Evolutionary conservation across 2,113 vertebrate species (phyloP), one percentile per base, ranked within the genome.

Genomic region (Saguinus imperator): DNA sequence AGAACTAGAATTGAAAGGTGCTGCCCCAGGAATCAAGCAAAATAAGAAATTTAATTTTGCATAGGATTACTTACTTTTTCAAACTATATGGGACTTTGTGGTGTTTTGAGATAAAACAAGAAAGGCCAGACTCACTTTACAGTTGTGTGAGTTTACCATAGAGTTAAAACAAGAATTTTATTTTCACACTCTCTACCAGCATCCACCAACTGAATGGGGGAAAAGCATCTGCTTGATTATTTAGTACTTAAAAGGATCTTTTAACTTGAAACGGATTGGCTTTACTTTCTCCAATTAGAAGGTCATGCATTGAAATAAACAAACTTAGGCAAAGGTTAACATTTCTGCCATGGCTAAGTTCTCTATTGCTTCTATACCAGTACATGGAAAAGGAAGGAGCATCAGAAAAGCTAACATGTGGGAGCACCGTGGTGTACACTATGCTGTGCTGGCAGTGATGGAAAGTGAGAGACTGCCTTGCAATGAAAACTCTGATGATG

Each of bases 391-490:
- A 64, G n/a, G 18, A n/a, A 40, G 7, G 32, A 1, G 10, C 3
- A 8, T 21, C 25, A 48, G 58, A 2, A 13, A 55, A 93, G 12
- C 20, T 37, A 64, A 35, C 1, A 23, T 3, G 5, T 2, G 58
- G 77, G 52, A 17, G 23, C 7, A 45, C 4, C 32, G 0, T 2
- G 1, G 3, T 1, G 13, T 0, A 3, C 27, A 6, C 8, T 37
- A 2, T 37, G 29, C 13, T 27, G 14, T 7, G 45, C 11, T 10
- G 8, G 21, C 21, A 3, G n/a, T 4, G 6, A 16, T 5, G 4
- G 1, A 1, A 40, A 40, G 20, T 7, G 12, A 6, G 27, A 72
- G 43, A 11, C 2, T 17, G 27, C 18, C 9, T 43, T 57, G 40
- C 25, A 6, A 16, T 25, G 6, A 64, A 32, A 37, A 16, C 11